Evolutionary conservation across 2,888 invertebrate genomes (phyloP).

Genomic region (Drosophila borealis): DNA sequence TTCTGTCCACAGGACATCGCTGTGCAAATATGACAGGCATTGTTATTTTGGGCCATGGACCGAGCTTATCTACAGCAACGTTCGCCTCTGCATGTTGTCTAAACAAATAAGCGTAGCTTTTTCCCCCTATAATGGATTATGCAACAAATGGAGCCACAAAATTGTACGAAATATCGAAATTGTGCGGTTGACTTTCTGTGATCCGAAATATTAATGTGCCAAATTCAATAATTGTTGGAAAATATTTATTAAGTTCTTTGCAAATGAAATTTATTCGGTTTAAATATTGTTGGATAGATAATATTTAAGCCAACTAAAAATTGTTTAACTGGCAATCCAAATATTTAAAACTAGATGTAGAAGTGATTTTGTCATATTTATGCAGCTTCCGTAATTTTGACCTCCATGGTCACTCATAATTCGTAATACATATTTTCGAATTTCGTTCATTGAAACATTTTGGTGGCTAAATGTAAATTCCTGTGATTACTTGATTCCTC

Average conservation of each 20-base stretch:
- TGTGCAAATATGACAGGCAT: slow-evolving; percentile 52
- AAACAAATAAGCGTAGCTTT: slow-evolving; percentile 58
- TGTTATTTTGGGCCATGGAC: slow-evolving; percentile 27
- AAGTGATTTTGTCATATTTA: too few relatives aligned
- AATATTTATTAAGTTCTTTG: slow-evolving; percentile 25
- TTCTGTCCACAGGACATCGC: slow-evolving; percentile 23
- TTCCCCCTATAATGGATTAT: slow-evolving; percentile 59
- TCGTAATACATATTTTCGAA: too few relatives aligned
- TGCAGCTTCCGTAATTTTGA: neutral
- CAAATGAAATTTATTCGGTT: neutral
- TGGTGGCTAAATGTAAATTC: too few relatives aligned
- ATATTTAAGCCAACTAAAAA: too few relatives aligned
- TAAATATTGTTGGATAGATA: neutral
- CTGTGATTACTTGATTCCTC: too few relatives aligned
- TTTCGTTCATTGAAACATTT: too few relatives aligned
- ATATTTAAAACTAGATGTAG: too few relatives aligned
- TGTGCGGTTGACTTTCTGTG: slow-evolving; percentile 41
- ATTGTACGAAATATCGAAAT: slow-evolving; percentile 28
- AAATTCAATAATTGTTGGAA: slow-evolving; percentile 14
- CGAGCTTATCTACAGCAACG: slow-evolving; percentile 33
- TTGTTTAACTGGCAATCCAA: too few relatives aligned
- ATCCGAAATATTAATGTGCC: slow-evolving; percentile 2
- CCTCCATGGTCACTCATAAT: neutral
- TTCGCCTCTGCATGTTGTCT: slow-evolving; percentile 38
- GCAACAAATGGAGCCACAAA: slow-evolving; percentile 41